Evolutionary conservation across 1,140 invertebrate species (phyloP).

Genomic region (Leptinotarsa undecemlineata): DNA sequence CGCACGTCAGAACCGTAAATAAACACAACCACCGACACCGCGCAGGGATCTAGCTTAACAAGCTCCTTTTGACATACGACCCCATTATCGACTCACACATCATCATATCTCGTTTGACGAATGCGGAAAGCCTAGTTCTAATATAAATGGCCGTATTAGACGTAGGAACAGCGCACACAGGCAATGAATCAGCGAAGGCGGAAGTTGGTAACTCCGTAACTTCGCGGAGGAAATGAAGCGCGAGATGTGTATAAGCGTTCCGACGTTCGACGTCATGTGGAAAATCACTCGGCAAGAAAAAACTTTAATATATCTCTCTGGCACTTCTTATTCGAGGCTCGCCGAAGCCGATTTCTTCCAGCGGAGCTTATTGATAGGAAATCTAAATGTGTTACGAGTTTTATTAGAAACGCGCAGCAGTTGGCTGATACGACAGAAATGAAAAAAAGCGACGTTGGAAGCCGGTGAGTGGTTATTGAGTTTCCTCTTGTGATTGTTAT

Average conservation of each 20-base stretch:
- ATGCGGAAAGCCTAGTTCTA: neutral
- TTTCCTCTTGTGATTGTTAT: no score
- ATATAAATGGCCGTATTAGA: conserved; percentile 8
- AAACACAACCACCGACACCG: no score
- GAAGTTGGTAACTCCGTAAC: conserved; percentile 1
- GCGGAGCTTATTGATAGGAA: conserved; percentile 15
- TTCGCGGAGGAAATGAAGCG: conserved; percentile 13
- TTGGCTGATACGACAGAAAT: no score
- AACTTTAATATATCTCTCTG: conserved; percentile 15
- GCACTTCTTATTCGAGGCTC: conserved; percentile 8
- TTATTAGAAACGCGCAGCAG: neutral
- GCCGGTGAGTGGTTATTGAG: no score
- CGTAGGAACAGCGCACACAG: neutral
- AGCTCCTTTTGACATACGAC: no score
- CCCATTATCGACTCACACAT: no score
- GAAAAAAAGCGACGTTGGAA: no score
- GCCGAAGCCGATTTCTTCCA: neutral
- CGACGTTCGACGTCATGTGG: conserved; percentile 12
- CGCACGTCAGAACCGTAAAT: no score
- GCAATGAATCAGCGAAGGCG: conserved; percentile 7
- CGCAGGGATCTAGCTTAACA: no score
- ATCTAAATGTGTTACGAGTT: conserved; percentile 15
- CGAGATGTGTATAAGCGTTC: conserved; percentile 5
- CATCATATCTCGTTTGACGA: no score
- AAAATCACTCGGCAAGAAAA: conserved; percentile 11